Base-by-base conservation (phyloP, 1,140 invertebrate genomes). In the Lepidurus packardi region DNA sequence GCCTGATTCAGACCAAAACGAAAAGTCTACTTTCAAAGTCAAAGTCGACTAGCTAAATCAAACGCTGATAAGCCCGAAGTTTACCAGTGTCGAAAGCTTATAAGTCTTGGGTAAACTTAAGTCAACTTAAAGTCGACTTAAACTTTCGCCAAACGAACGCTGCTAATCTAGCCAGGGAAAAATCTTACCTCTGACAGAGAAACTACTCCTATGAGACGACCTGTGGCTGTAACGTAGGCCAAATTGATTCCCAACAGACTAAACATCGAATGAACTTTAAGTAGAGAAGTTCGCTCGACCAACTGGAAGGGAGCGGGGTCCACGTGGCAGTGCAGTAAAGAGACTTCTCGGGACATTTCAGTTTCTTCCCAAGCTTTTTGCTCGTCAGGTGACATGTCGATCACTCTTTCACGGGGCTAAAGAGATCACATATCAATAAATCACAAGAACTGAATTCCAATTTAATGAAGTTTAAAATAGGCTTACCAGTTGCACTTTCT, bases 281-380 rank as follows among this genome's bases (percentile, higher is more conserved):
- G 90, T 43, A 99, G 86, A 0, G 96, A 97, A 1, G 97, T 98
- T 82, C 94, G 91, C 83, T 97, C 95, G 1, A 99, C 97, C 0
- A 99, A 88, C 84, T 99, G 98, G 86, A 99, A 99, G n/a, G 98
- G 98, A 21, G 97, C 95, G 3, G 97, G 95, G 86, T 99, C 98
- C 80, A 99, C 96, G 82, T 96, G 94, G 82, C 93, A 94, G 43
- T 90, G 89, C 73, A 90, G 90, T 85, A 98, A 95, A 84, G 97
- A 92, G 1, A 98, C 93, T 34, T 91, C 89, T 73, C 83, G 81
- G 24, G 83, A 82, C 90, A 98, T 93, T 86, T 97, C 94, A 78
- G 92, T 90, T 81, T 94, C 91, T 85, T 98, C 95, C 96, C 96
- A 98, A 77, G 89, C 88, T 81, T 93, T 91, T 82, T 95, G 94